Conservation (phyloP, 2,888 invertebrate genomes). For the Adineta ricciae region DNA sequence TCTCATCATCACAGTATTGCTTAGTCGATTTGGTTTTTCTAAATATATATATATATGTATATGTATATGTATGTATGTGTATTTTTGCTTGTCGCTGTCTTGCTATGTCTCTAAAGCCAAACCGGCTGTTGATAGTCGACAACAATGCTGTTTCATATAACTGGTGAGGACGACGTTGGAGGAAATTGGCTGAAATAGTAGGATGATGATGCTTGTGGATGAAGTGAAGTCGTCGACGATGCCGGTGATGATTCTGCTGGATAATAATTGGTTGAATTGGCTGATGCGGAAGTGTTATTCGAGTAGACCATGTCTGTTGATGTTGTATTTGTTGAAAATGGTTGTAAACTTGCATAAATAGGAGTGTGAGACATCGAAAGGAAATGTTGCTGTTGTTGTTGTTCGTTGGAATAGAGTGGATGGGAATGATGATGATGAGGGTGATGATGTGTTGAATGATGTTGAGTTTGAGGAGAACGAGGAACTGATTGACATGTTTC, state of each 20-base stretch:
- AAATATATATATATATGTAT: not conserved
- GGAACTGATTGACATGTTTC: slow-evolving; percentile 18
- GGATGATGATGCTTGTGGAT: not conserved
- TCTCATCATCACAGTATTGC: slow-evolving; percentile 7
- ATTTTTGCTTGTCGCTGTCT: not conserved
- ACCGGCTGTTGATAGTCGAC: slow-evolving; percentile 5
- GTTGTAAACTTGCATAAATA: not conserved
- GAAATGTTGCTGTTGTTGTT: not conserved
- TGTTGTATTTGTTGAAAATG: not conserved
- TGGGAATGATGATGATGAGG: not conserved
- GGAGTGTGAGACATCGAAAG: not conserved
- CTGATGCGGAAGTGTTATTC: not conserved
- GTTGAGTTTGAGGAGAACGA: slow-evolving; percentile 8
- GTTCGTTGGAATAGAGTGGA: not conserved
- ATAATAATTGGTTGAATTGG: not conserved
- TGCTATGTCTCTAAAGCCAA: not conserved
- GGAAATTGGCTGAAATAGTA: not conserved
- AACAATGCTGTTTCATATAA: not conserved
- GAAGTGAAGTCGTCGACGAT: not conserved
- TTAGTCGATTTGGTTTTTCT: slow-evolving; percentile 2
- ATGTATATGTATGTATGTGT: too few species aligned
- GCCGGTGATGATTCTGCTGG: not conserved
- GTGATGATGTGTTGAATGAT: not conserved
- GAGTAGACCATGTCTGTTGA: not conserved
- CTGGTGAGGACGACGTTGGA: not conserved